Conservation (phyloP, 2,888 invertebrate genomes). For the Nephrotoma guestfalica region DNA sequence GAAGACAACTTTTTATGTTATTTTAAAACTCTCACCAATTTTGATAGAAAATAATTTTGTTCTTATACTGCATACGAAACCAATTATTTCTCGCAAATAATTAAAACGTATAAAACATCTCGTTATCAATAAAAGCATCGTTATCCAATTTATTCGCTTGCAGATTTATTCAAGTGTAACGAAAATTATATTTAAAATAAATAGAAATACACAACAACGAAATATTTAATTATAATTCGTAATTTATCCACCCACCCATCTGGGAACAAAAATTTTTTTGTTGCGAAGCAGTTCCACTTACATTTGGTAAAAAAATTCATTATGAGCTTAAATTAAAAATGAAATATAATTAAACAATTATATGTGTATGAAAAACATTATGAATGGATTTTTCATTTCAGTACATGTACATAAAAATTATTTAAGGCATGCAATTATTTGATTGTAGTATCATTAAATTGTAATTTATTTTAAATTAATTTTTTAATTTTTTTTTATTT, state of each 20-base stretch:
- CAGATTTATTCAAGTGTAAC: not conserved
- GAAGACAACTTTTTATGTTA: too few species aligned
- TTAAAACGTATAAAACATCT: not conserved
- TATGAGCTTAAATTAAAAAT: not conserved
- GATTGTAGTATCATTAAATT: not conserved
- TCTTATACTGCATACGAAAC: not conserved
- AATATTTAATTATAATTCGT: not conserved
- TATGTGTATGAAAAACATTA: not conserved
- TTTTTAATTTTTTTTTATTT: not conserved
- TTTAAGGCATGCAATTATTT: not conserved
- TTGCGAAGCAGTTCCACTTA: not conserved
- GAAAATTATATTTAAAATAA: not conserved
- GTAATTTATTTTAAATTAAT: not conserved
- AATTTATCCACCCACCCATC: not conserved
- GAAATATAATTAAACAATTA: not conserved
- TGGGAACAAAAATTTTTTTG: not conserved
- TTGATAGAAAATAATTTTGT: too few species aligned
- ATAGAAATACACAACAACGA: not conserved
- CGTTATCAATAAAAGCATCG: not conserved
- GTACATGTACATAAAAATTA: not conserved
- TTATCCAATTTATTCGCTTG: not conserved
- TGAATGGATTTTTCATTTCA: not conserved
- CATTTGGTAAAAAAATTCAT: not conserved
- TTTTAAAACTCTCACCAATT: too few species aligned
- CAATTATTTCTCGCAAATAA: not conserved